A percentile compares a stretch with the other conserved stretches of the same genome.
Evolutionary conservation across 1,140 invertebrate species (phyloP).

Genomic region (Luehdorfia chinensis): DNA sequence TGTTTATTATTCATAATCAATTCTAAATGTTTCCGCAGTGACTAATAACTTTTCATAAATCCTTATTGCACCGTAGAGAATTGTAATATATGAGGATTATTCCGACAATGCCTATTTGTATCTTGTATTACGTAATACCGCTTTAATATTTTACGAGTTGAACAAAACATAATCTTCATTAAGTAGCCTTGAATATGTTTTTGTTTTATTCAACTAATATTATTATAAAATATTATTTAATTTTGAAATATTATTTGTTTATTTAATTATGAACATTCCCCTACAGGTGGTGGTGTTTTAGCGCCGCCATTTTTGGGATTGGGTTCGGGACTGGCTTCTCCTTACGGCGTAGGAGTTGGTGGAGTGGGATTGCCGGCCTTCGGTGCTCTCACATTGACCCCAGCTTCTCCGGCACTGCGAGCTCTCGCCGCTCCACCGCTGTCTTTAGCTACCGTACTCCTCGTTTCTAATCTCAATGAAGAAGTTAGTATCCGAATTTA

Average conservation of each 20-base stretch:
- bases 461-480: slow-evolving; percentile 94
- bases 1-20: slow-evolving; percentile 70
- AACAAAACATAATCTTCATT: slow-evolving; percentile 23
- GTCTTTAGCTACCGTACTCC: slow-evolving; percentile 86
- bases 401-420: slow-evolving; percentile 82
- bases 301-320: slow-evolving; percentile 77
- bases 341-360: slow-evolving; percentile 85
- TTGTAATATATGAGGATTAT: slow-evolving; percentile 66
- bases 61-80: slow-evolving; percentile 65
- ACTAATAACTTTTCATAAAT: slow-evolving; percentile 72
- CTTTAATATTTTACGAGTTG: slow-evolving; percentile 31
- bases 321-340: slow-evolving; percentile 85
- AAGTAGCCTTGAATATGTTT: background rate
- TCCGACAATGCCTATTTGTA: slow-evolving; percentile 48
- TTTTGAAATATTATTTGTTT: too few relatives aligned
- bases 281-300: slow-evolving; percentile 70
- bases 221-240: background rate
- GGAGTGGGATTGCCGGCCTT: slow-evolving; percentile 85
- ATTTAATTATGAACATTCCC: background rate
- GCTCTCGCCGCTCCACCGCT: slow-evolving; percentile 80
- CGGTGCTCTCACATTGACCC: slow-evolving; percentile 84
- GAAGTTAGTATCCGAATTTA: slow-evolving; percentile 82
- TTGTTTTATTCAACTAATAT: slow-evolving; percentile 3
- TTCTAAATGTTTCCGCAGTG: slow-evolving; percentile 65
- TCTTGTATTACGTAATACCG: slow-evolving; percentile 34